Evolutionary conservation across 1,140 invertebrate species (phyloP).

Genomic region (Drosophila tristis): DNA sequence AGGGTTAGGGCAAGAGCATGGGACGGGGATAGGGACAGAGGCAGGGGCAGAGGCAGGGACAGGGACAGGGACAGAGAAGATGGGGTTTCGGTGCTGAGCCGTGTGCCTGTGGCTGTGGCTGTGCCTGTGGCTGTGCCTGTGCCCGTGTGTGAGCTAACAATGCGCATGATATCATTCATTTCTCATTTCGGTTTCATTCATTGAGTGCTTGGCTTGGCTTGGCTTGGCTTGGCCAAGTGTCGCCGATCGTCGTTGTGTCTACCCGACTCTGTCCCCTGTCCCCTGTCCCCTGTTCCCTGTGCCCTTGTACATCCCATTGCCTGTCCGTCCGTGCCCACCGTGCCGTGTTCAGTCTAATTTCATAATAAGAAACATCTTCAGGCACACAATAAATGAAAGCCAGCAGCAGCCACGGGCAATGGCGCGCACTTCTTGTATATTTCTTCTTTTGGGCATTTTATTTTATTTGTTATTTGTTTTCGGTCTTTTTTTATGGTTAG

Average conservation of each 20-base stretch:
- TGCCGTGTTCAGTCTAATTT: constrained; percentile 73
- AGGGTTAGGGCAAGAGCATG: constrained; percentile 12
- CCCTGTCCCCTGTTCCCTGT: too few relatives aligned
- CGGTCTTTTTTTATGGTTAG: constrained; percentile 61
- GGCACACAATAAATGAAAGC: constrained; percentile 63
- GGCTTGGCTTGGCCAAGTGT: constrained; percentile 63
- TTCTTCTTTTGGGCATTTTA: constrained; percentile 19
- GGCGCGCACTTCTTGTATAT: constrained; percentile 41
- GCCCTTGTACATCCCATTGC: background rate
- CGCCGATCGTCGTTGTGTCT: constrained; percentile 26
- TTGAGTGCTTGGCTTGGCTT: constrained; percentile 52
- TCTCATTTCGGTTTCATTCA: constrained; percentile 79
- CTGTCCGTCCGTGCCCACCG: background rate
- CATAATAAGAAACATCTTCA: constrained; percentile 81
- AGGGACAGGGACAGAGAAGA: background rate
- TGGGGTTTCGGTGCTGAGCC: background rate
- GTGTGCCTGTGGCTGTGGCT: too few relatives aligned
- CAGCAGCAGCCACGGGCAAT: constrained; percentile 7
- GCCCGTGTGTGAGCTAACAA: constrained; percentile 58
- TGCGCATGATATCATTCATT: constrained; percentile 79
- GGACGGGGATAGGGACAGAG: background rate
- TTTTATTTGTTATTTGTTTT: constrained; percentile 38
- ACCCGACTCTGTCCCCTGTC: too few relatives aligned
- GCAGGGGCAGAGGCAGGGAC: background rate
- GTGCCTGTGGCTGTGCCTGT: constrained; percentile 1